Percentiles rank a stretch among this genome's conserved stretches.
Conservation (phyloP, 2,888 invertebrate species). For the Tanypteryx hageni region DNA sequence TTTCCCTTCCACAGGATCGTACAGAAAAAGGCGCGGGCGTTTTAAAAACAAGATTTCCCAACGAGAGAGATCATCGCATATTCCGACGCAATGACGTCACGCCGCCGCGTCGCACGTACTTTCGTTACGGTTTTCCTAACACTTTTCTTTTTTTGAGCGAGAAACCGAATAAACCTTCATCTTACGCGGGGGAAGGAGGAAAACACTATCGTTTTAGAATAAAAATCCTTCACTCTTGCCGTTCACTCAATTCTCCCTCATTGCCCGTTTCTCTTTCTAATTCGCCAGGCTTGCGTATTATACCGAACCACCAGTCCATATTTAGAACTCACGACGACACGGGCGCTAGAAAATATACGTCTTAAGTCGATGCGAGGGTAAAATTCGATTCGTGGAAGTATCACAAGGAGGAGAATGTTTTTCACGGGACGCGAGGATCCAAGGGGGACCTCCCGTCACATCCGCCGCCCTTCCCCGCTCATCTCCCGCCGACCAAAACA, state of each 20-base stretch:
- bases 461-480: constrained; percentile 70
- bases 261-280: too few species aligned
- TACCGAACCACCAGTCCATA: too few species aligned
- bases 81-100: not conserved
- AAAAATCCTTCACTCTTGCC: not conserved
- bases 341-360: too few species aligned
- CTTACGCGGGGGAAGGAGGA: not conserved
- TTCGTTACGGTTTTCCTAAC: not conserved
- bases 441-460: not conserved
- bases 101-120: not conserved
- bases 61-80: not conserved
- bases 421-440: too few species aligned
- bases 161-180: not conserved
- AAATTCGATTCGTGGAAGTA: too few species aligned
- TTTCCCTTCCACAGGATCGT: not conserved
- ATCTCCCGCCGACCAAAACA: constrained; percentile 58
- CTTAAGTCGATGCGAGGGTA: too few species aligned
- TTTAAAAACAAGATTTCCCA: constrained; percentile 10
- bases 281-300: too few species aligned
- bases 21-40: not conserved
- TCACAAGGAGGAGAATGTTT: too few species aligned
- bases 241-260: too few species aligned
- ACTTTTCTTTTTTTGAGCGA: not conserved
- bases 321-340: too few species aligned
- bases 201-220: not conserved